phyloP scores from a whole-genome alignment of 2,113 vertebrate genomes.

The Rhinogobius similis region DNA sequence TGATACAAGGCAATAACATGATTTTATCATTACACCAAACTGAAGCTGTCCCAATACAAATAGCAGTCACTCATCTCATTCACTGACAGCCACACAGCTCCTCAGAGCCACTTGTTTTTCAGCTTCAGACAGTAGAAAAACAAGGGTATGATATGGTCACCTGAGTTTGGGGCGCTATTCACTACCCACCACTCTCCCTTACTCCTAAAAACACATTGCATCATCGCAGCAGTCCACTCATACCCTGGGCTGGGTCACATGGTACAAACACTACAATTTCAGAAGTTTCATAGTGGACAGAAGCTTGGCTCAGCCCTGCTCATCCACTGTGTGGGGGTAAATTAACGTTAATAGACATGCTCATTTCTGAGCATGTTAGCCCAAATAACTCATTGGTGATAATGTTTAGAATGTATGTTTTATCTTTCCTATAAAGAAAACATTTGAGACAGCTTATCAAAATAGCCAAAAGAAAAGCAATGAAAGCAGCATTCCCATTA shows the following conservation, averaged over 20 bases:
- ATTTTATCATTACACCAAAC: constrained; percentile 55
- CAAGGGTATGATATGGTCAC: constrained; percentile 58
- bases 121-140: constrained; percentile 39
- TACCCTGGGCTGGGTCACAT: constrained; percentile 17
- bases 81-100: constrained; percentile 35
- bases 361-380: not conserved
- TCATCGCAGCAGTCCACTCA: constrained; percentile 17
- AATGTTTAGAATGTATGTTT: not conserved
- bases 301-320: not conserved
- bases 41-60: constrained; percentile 55
- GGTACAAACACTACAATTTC: not conserved
- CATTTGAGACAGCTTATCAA: not conserved
- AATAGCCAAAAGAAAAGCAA: constrained; percentile 7
- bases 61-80: constrained; percentile 53
- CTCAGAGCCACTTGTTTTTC: constrained; percentile 47
- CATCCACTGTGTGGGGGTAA: not conserved
- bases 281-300: not conserved
- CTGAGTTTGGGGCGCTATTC: constrained; percentile 65
- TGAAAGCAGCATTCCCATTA: constrained; percentile 8
- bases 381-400: not conserved
- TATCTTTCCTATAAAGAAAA: constrained; percentile 5
- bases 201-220: constrained; percentile 22
- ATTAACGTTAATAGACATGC: not conserved
- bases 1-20: constrained; percentile 64
- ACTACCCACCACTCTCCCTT: constrained; percentile 25